phyloP scores from a whole-genome alignment of 2,888 invertebrate genomes.

The Xanthostigma xanthostigma region DNA sequence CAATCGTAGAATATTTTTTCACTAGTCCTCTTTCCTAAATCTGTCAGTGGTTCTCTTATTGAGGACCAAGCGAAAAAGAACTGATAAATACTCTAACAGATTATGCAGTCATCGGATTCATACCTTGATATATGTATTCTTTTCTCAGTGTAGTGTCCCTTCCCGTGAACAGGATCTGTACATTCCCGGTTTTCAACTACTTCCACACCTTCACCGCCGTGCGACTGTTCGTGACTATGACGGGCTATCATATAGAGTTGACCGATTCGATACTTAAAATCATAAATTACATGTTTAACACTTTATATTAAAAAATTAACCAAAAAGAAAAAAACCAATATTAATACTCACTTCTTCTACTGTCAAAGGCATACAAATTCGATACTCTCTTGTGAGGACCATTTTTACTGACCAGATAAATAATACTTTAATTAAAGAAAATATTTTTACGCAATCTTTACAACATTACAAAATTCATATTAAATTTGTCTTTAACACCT shows the following conservation, averaged over 20 bases:
- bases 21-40: not conserved
- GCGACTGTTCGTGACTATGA: conserved; percentile 83
- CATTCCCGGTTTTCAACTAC: conserved; percentile 73
- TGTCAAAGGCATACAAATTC: conserved; percentile 84
- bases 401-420: conserved; percentile 29
- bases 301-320: conserved; percentile 3
- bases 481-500: no score
- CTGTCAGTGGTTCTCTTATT: not conserved
- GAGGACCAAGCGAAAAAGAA: no score
- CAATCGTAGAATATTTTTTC: no score
- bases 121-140: conserved; percentile 79
- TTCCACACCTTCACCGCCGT: conserved; percentile 81
- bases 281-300: conserved; percentile 5
- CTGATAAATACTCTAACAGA: not conserved
- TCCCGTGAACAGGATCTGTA: conserved; percentile 62
- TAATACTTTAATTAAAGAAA: no score
- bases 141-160: conserved; percentile 82
- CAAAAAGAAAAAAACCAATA: conserved; percentile 4
- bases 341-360: conserved; percentile 64
- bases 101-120: conserved; percentile 6
- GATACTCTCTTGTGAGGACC: conserved; percentile 78
- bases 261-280: conserved; percentile 69
- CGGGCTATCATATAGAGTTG: conserved; percentile 91
- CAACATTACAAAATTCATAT: no score
- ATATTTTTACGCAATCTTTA: no score